Conservation (phyloP, 2,797 vertebrate genomes). For the Enteromius mattozi region DNA sequence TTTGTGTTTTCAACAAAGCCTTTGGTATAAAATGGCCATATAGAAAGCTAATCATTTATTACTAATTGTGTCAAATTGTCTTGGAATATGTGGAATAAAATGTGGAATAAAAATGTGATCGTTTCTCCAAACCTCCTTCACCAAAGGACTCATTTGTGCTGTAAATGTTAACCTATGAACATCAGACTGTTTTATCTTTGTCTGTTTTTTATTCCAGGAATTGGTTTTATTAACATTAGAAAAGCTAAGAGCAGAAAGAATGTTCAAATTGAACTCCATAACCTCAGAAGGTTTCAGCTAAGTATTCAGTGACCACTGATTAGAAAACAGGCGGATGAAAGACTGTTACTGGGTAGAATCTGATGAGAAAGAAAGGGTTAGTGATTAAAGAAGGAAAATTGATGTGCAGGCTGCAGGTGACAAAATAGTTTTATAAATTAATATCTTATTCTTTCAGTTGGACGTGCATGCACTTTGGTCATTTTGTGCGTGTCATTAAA, state of each 20-base stretch:
- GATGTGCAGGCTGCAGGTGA: background rate
- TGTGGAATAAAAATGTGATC: background rate
- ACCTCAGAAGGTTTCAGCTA: background rate
- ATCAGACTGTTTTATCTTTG: background rate
- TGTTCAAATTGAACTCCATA: background rate
- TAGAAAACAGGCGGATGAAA: background rate
- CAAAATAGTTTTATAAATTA: background rate
- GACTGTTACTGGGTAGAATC: background rate
- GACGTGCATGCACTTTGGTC: background rate
- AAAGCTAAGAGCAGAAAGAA: background rate
- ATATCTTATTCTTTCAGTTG: background rate
- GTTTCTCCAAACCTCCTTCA: background rate
- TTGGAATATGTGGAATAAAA: background rate
- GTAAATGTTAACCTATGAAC: background rate
- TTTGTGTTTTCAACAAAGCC: background rate
- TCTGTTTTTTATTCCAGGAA: conserved; percentile 17
- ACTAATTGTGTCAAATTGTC: background rate
- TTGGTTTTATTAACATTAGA: background rate
- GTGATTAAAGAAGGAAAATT: background rate
- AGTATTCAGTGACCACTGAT: background rate
- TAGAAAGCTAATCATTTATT: background rate
- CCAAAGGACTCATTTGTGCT: background rate
- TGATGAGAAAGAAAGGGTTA: background rate
- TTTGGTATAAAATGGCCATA: background rate
- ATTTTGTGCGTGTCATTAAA: conserved; percentile 58